Evolutionary conservation across 2,888 invertebrate species (phyloP).

Genomic region (Xestobium rufovillosum): DNA sequence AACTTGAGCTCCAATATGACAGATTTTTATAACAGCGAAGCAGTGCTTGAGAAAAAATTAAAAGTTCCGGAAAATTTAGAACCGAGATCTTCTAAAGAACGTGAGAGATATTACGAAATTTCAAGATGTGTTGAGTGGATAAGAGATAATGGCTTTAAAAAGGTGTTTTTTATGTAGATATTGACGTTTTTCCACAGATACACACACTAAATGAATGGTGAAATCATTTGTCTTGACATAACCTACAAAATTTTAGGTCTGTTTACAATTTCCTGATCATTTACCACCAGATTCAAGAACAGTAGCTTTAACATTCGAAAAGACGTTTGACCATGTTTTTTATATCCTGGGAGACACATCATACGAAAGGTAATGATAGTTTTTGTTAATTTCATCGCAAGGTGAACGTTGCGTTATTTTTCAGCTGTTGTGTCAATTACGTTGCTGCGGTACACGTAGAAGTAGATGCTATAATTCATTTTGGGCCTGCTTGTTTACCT

Average conservation of each 20-base stretch:
- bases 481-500: slow-evolving; percentile 83
- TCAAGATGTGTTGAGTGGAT: slow-evolving; percentile 64
- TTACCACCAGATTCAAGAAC: slow-evolving; percentile 61
- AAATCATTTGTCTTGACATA: slow-evolving; percentile 10
- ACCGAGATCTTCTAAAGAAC: too few relatives aligned
- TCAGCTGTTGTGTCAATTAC: slow-evolving; percentile 83
- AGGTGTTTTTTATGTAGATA: slow-evolving; percentile 46
- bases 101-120: too few relatives aligned
- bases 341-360: slow-evolving; percentile 87
- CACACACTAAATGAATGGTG: neutral
- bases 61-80: too few relatives aligned
- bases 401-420: slow-evolving; percentile 31
- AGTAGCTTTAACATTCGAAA: slow-evolving; percentile 52
- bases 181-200: slow-evolving; percentile 2
- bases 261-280: slow-evolving; percentile 86
- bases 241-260: slow-evolving; percentile 54
- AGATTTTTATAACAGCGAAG: too few relatives aligned
- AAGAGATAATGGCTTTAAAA: slow-evolving; percentile 52
- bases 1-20: too few relatives aligned
- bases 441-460: slow-evolving; percentile 83
- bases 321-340: slow-evolving; percentile 50
- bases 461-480: slow-evolving; percentile 83
- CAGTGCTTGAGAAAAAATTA: too few relatives aligned
- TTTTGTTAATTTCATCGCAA: too few relatives aligned
- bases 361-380: slow-evolving; percentile 70